Percentiles rank a stretch among this genome's conserved stretches.
phyloP scores from a whole-genome alignment of 2,888 invertebrate species.

The Chrysotoxum bicinctum region DNA sequence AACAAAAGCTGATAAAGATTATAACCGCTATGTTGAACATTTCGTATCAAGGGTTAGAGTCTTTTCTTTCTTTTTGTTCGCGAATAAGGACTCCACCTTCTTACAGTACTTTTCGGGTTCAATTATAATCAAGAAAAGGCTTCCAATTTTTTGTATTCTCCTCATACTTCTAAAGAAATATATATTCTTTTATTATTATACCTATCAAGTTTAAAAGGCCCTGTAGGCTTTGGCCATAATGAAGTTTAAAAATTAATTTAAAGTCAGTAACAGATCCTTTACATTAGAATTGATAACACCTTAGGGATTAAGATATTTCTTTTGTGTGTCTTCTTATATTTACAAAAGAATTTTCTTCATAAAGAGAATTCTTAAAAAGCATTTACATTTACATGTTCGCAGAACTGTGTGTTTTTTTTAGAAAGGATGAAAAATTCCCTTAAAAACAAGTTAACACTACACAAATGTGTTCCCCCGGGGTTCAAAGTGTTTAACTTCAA shows the following conservation, averaged over 20 bases:
- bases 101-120: background rate
- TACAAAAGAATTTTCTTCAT: background rate
- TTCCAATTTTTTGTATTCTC: background rate
- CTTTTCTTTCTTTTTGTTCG: no score
- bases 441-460: background rate
- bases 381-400: background rate
- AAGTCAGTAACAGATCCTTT: slow-evolving; percentile 11
- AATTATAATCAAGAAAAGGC: background rate
- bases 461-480: background rate
- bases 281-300: background rate
- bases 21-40: no score
- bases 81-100: no score
- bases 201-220: background rate
- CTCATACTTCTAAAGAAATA: no score
- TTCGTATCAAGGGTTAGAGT: no score
- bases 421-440: background rate
- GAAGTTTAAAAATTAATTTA: background rate
- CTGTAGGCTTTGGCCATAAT: background rate
- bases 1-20: no score
- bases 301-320: background rate
- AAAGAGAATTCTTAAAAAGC: background rate
- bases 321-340: background rate
- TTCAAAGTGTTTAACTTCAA: slow-evolving; percentile 4
- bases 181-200: no score
- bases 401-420: background rate